A percentile compares a stretch with the other conserved stretches of the same genome.
Conservation (phyloP, 1,140 invertebrate genomes). For the Forficula auricularia region DNA sequence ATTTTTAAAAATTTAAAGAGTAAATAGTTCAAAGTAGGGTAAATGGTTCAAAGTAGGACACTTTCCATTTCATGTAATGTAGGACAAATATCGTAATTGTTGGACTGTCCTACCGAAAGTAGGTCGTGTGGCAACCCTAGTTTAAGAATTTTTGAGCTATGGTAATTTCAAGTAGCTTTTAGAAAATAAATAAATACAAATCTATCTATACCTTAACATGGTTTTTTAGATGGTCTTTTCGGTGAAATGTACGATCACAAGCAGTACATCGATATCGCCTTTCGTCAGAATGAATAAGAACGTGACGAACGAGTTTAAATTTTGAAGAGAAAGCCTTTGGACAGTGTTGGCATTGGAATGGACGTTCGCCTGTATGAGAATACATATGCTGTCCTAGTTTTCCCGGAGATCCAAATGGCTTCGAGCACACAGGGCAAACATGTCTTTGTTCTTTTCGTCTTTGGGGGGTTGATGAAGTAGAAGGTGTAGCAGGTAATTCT, state of each 20-base stretch:
- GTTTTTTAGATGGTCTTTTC: slow-evolving; percentile 56
- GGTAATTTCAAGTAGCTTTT: too few relatives aligned
- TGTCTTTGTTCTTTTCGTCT: slow-evolving; percentile 16
- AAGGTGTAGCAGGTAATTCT: too few relatives aligned
- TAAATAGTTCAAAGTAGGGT: too few relatives aligned
- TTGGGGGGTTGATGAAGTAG: too few relatives aligned
- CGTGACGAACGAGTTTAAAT: slow-evolving; percentile 49
- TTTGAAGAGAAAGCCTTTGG: slow-evolving; percentile 48
- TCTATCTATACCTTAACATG: slow-evolving; percentile 34
- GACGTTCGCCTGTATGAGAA: slow-evolving; percentile 45
- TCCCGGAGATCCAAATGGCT: slow-evolving; percentile 37
- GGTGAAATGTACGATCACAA: slow-evolving; percentile 50
- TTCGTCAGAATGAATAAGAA: slow-evolving; percentile 47
- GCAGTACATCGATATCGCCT: slow-evolving; percentile 38
- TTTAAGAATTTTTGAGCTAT: too few relatives aligned
- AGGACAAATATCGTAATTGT: too few relatives aligned
- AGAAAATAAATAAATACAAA: too few relatives aligned
- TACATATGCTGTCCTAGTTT: slow-evolving; percentile 40
- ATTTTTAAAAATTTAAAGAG: too few relatives aligned
- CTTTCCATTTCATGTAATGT: too few relatives aligned
- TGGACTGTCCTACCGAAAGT: too few relatives aligned
- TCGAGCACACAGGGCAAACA: slow-evolving; percentile 34
- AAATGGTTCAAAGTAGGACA: too few relatives aligned
- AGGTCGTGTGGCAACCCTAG: too few relatives aligned
- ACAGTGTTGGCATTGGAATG: slow-evolving; percentile 44